Conservation (phyloP, 2,888 invertebrate species). For the Lithophane leautieri region DNA sequence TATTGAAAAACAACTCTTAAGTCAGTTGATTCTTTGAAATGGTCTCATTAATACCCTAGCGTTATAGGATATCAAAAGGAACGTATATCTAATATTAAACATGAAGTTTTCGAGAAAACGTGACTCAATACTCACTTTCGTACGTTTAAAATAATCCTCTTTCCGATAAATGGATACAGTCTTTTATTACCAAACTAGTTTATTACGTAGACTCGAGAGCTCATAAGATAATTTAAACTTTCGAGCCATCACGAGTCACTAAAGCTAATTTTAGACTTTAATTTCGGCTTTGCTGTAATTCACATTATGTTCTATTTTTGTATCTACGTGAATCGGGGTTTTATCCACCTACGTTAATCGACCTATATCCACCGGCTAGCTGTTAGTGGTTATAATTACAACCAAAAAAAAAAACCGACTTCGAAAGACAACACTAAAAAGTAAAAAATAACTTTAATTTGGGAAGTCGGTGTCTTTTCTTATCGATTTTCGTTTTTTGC, state of each 20-base stretch:
- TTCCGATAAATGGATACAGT: not conserved
- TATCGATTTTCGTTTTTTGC: no score
- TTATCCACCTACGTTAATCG: not conserved
- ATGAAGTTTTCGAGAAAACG: not conserved
- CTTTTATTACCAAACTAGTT: not conserved
- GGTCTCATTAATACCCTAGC: no score
- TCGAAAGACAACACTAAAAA: no score
- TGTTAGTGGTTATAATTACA: not conserved
- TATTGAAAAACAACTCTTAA: no score
- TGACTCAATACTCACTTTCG: not conserved
- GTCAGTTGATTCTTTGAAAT: no score
- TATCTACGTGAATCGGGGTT: not conserved
- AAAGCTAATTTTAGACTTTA: conserved; percentile 1
- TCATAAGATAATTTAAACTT: conserved; percentile 17
- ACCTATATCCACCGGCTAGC: not conserved
- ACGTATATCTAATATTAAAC: not conserved
- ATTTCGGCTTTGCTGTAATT: conserved; percentile 2
- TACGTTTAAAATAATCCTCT: not conserved
- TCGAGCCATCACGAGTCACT: not conserved
- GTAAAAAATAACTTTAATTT: no score
- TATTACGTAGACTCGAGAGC: conserved; percentile 2
- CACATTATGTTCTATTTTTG: conserved; percentile 2
- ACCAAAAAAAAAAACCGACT: no score
- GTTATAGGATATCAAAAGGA: no score
- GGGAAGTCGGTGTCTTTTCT: no score